These are phyloP conservation scores for Netelia virgata DNA, from an alignment of 2,888 invertebrate genomes.

Conservation along the genomic window DNA sequence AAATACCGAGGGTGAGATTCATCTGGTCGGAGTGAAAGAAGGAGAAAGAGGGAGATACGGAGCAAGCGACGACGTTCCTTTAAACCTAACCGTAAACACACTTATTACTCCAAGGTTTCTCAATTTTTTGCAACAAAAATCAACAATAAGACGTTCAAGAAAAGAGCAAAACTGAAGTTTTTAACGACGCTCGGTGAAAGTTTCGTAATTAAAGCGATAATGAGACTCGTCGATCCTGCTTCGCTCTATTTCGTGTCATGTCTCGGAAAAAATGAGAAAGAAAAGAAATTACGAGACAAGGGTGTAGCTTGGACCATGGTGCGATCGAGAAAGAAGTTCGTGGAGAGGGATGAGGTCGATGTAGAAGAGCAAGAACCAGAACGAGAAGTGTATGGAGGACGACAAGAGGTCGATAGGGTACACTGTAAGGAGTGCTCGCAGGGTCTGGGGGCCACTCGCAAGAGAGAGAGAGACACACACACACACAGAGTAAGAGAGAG, in stretches of 20 bases:
- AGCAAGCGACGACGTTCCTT: slow-evolving; percentile 64
- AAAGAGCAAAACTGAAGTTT: neutral
- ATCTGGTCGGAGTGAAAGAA: slow-evolving; percentile 69
- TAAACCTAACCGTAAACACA: slow-evolving; percentile 78
- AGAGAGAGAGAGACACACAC: slow-evolving; percentile 67
- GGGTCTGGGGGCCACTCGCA: neutral
- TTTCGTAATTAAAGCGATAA: neutral
- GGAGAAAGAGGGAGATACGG: slow-evolving; percentile 61
- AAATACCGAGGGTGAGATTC: slow-evolving; percentile 73
- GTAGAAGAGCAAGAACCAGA: neutral
- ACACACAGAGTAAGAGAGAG: slow-evolving; percentile 44
- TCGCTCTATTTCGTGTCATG: neutral
- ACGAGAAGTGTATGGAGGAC: slow-evolving; percentile 38
- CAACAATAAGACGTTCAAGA: no score
- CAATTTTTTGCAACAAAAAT: slow-evolving; percentile 60
- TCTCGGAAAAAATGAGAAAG: slow-evolving; percentile 5
- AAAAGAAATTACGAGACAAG: slow-evolving; percentile 37
- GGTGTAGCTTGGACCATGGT: slow-evolving; percentile 6
- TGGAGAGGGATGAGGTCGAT: slow-evolving; percentile 11
- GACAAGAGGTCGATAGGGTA: slow-evolving; percentile 50
- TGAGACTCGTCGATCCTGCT: neutral
- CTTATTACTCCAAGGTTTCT: slow-evolving; percentile 75
- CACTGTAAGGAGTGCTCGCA: slow-evolving; percentile 37
- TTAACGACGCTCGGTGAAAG: neutral
- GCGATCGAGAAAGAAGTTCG: slow-evolving; percentile 19